Conservation (phyloP, 1,140 invertebrate genomes). For the Acromyrmex charruanus region DNA sequence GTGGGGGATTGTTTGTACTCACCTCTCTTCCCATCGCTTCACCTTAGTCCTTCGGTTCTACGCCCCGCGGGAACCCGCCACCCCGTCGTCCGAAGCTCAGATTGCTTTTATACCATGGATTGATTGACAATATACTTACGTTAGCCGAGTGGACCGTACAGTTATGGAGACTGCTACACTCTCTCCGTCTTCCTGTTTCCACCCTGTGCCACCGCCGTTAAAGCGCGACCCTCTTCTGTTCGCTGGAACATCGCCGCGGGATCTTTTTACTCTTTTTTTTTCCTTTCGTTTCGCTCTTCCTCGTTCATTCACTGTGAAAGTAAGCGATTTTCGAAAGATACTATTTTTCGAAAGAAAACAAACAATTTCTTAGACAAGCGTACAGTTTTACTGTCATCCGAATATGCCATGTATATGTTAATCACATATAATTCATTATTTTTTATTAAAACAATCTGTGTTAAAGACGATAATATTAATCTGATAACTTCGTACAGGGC, state of each 20-base stretch:
- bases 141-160: slow-evolving; percentile 82
- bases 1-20: slow-evolving; percentile 71
- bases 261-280: slow-evolving; percentile 42
- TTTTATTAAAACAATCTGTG: slow-evolving; percentile 15
- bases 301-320: slow-evolving; percentile 46
- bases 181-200: slow-evolving; percentile 42
- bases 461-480: not conserved
- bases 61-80: slow-evolving; percentile 83
- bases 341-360: slow-evolving; percentile 14
- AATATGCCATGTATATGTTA: not conserved
- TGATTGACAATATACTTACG: slow-evolving; percentile 87
- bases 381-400: not conserved
- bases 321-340: slow-evolving; percentile 65
- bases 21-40: slow-evolving; percentile 66
- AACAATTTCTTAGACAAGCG: slow-evolving; percentile 22
- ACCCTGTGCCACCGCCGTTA: slow-evolving; percentile 77
- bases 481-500: not conserved
- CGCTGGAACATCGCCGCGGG: slow-evolving; percentile 49
- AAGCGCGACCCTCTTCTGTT: slow-evolving; percentile 57
- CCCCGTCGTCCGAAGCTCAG: slow-evolving; percentile 85
- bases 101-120: slow-evolving; percentile 87
- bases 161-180: slow-evolving; percentile 79
- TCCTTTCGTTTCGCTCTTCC: not conserved
- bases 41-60: slow-evolving; percentile 59
- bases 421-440: not conserved